Percentiles rank a stretch among this genome's conserved stretches.
These are phyloP conservation scores for Dryocosmus kuriphilus DNA, from an alignment of 2,888 invertebrate species.

Conservation along the genomic window DNA sequence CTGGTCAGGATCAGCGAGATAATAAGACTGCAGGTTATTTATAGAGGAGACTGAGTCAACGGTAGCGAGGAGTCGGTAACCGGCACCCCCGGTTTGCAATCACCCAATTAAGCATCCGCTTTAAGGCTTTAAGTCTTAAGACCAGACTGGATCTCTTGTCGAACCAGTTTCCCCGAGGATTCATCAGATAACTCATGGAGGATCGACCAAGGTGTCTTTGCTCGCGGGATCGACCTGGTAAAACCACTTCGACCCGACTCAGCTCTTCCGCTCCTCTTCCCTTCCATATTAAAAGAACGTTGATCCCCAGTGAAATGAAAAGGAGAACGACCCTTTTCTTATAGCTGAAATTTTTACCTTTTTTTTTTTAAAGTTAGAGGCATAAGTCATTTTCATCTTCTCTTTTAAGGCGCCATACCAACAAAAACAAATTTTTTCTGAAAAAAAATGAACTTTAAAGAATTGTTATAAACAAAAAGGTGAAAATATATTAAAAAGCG, in stretches of 20 bases:
- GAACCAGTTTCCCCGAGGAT: conserved; percentile 31
- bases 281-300: not conserved
- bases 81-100: conserved; percentile 26
- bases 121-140: conserved; percentile 21
- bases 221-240: conserved; percentile 1
- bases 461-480: too few relatives aligned
- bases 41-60: conserved; percentile 31
- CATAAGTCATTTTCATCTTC: too few relatives aligned
- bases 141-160: conserved; percentile 15
- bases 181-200: conserved; percentile 15
- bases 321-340: conserved; percentile 6
- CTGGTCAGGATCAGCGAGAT: conserved; percentile 16
- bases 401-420: too few relatives aligned
- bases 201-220: conserved; percentile 2
- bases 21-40: conserved; percentile 36
- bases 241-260: not conserved
- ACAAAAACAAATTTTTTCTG: too few relatives aligned
- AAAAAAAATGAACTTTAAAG: too few relatives aligned
- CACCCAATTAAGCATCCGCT: conserved; percentile 33
- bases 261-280: conserved; percentile 9
- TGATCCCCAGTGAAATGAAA: conserved; percentile 18
- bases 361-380: too few relatives aligned
- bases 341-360: not conserved
- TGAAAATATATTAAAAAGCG: too few relatives aligned
- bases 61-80: conserved; percentile 10